Conservation (phyloP, 1,140 invertebrate species). For the Halictus rubicundus region DNA sequence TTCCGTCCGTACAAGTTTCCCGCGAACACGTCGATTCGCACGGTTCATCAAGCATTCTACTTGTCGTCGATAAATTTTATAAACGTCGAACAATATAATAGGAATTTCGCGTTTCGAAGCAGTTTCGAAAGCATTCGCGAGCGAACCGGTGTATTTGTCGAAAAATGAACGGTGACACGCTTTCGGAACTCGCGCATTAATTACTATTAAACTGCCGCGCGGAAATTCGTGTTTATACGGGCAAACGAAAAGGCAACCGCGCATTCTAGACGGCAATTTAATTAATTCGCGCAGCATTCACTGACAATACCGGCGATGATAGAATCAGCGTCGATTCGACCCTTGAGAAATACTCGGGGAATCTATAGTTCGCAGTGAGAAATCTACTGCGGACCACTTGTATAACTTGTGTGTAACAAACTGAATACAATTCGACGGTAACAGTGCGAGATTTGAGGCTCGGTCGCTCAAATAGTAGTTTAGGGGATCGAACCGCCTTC, state of each 20-base stretch:
- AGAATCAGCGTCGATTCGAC: too few species aligned
- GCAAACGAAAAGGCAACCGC: not conserved
- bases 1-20: not conserved
- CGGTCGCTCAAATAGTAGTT: not conserved
- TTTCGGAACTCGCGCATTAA: not conserved
- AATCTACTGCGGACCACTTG: not conserved
- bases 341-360: constrained; percentile 13
- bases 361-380: not conserved
- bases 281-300: constrained; percentile 10
- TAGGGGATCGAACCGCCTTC: too few species aligned
- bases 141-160: not conserved
- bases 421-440: too few species aligned
- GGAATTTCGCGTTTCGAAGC: constrained; percentile 1
- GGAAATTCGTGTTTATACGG: constrained; percentile 9
- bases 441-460: too few species aligned
- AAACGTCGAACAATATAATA: constrained; percentile 28
- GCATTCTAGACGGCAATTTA: not conserved
- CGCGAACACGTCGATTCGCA: not conserved
- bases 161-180: constrained; percentile 13
- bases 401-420: not conserved
- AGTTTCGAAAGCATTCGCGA: not conserved
- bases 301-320: too few species aligned
- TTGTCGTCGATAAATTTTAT: constrained; percentile 21
- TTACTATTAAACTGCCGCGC: constrained; percentile 22
- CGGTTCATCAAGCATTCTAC: constrained; percentile 31